Evolutionary conservation across 2,113 vertebrate species (phyloP).

Genomic region (Apistogramma diplotaenia): DNA sequence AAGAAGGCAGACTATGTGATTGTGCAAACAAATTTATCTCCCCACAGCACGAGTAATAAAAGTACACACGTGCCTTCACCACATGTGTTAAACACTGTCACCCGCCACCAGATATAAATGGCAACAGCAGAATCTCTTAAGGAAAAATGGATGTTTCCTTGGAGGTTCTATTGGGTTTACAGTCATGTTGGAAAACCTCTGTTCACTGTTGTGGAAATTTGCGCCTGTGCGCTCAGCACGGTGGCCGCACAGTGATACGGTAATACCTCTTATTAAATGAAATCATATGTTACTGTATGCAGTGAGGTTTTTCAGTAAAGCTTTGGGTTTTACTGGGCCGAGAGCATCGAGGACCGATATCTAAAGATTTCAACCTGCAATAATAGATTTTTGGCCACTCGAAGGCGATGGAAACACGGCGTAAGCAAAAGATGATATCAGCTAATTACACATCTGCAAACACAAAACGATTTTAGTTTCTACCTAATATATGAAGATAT

Average conservation of each 20-base stretch:
- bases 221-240: background rate
- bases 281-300: background rate
- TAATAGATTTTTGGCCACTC: background rate
- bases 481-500: fast-evolving
- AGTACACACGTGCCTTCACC: background rate
- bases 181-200: slow-evolving; percentile 15
- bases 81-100: slow-evolving; percentile 5
- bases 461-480: background rate
- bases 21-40: background rate
- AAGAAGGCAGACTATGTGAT: background rate
- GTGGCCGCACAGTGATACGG: background rate
- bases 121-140: background rate
- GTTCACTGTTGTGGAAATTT: slow-evolving; percentile 20
- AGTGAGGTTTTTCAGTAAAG: slow-evolving; percentile 11
- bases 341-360: background rate
- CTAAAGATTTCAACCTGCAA: background rate
- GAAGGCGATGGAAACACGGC: background rate
- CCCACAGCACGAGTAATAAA: background rate
- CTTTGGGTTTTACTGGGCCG: background rate
- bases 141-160: background rate
- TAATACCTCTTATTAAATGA: slow-evolving; percentile 28
- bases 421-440: background rate
- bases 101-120: background rate
- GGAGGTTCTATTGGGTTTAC: background rate
- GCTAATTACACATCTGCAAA: background rate